Base-by-base conservation (phyloP, 2,797 vertebrate species). In the Graptemys geographica region DNA sequence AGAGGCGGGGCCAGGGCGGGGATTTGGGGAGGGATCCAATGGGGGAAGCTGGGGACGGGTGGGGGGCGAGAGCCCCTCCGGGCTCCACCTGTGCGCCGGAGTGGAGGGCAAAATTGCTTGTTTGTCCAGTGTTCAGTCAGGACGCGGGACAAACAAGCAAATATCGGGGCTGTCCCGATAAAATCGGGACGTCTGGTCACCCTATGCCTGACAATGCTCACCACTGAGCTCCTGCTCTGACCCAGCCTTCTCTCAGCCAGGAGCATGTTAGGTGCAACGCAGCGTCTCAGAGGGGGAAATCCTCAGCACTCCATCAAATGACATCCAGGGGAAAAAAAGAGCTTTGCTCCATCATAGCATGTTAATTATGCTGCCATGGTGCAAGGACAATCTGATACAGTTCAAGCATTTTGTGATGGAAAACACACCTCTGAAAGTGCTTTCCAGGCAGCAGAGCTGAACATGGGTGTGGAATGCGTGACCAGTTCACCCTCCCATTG, bases 391-490 rank as follows among this genome's bases (percentile, higher is more conserved):
- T 18, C 31, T 2, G 9, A 69, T 44, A 18, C 31, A 47, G 81
- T 33, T 25, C n/a, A 5, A 0, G 11, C 10, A 11, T 28, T 0
- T 1, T 33, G 56, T 25, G 0, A 1, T n/a, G 65, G n/a, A 69
- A 69, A 69, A 69, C 16, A 21, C 65, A 69, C 33, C n/a, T 37
- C 8, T 10, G 33, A 69, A 37, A 9, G n/a, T 69, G 65, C 18
- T 69, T 69, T n/a, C 33, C n/a, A 69, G 33, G 16, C 33, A 21
- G 18, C 31, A 62, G 16, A n/a, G 33, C 18, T 69, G 33, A 37
- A 18, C 18, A 69, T 18, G n/a, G 16, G n/a, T 69, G 65, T 37
- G 16, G 19, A 37, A 23, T 25, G 15, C 0, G 0, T 0, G 1
- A 37, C 41, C 0, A 0, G 8, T 27, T 41, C 0, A 2, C 9